A percentile compares a stretch with the other conserved stretches of the same genome.
These are phyloP conservation scores for Enteromius viviparus DNA, from an alignment of 2,797 vertebrate species.

Conservation along the genomic window DNA sequence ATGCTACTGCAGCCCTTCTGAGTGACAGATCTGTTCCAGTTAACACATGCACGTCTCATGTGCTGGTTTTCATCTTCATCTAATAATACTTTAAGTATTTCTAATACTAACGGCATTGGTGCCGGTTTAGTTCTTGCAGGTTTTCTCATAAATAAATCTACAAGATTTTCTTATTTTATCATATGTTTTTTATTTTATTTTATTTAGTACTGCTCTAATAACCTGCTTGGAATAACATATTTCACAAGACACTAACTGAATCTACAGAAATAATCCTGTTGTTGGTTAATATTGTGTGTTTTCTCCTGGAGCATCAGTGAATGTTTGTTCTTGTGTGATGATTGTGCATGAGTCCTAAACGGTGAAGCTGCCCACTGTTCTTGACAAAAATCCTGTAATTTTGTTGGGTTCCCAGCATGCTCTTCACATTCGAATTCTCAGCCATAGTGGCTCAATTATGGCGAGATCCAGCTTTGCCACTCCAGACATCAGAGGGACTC, in stretches of 20 bases:
- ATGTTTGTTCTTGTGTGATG: constrained; percentile 5
- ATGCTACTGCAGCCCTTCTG: not conserved
- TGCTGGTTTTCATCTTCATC: constrained; percentile 2
- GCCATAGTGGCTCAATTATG: constrained; percentile 5
- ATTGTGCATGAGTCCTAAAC: not conserved
- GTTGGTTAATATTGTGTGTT: not conserved
- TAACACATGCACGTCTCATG: not conserved
- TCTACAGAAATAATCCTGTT: not conserved
- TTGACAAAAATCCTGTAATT: not conserved
- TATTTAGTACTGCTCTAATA: not conserved
- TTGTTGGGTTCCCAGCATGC: not conserved
- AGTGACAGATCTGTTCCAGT: constrained; percentile 2
- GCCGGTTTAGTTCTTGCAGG: not conserved
- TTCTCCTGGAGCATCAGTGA: not conserved
- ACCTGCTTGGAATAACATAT: not conserved
- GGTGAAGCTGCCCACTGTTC: not conserved
- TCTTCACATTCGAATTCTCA: constrained; percentile 5
- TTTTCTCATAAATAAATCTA: not conserved
- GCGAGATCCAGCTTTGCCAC: not conserved
- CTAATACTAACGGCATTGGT: not conserved
- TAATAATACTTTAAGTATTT: not conserved
- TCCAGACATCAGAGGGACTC: not conserved
- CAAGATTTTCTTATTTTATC: not conserved
- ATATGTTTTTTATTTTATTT: not conserved
- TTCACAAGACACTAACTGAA: not conserved